Base-by-base conservation (phyloP, 2,888 invertebrate genomes). In the Cloeon dipterum region DNA sequence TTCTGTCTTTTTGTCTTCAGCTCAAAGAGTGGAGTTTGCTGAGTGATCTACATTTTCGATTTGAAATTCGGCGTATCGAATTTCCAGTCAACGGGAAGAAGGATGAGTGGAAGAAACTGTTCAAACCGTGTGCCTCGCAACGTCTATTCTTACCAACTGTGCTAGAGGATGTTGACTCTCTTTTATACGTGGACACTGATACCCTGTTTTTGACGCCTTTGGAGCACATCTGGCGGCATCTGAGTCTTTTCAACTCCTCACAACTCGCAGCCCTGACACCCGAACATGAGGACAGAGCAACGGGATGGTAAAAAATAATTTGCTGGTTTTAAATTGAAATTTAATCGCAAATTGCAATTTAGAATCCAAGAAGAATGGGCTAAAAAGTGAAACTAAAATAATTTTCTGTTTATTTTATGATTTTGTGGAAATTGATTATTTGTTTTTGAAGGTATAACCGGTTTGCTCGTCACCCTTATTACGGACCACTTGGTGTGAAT, bases 381-480 rank as follows among this genome's bases (percentile, higher is more conserved):
- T 7, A 23, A 23, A 7, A 23, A 23, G 23, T 23, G 11, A 23
- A 11, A 23, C 11, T 23, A 23, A 8, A 23, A 23, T 23, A 23
- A 8, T 23, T 11, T 23, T 23, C 11, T 8, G 11, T 23, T 11
- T 11, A 23, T 8, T n/a, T n/a, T n/a, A n/a, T 7, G 23, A 8
- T 23, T 8, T 8, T 23, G 11, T 8, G 7, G 23, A 11, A 23
- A 23, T 23, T 23, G 8, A 23, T 23, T 23, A 8, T 11, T 11
- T 23, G 11, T 8, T 8, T 23, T 23, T 29, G 5, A n/a, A 29
- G 29, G 29, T 94, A 94, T 55, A 86, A 88, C 49, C 63, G 91
- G 45, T 93, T 93, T 62, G 91, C 91, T 0, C 74, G 79, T 44
- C 93, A 94, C 63, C 93, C 94, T 0, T 94, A 74, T 54, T 91